Evolutionary conservation across 2,888 invertebrate species (phyloP), one percentile per base, ranked within the genome.

Genomic region (Hypomecis punctinalis): DNA sequence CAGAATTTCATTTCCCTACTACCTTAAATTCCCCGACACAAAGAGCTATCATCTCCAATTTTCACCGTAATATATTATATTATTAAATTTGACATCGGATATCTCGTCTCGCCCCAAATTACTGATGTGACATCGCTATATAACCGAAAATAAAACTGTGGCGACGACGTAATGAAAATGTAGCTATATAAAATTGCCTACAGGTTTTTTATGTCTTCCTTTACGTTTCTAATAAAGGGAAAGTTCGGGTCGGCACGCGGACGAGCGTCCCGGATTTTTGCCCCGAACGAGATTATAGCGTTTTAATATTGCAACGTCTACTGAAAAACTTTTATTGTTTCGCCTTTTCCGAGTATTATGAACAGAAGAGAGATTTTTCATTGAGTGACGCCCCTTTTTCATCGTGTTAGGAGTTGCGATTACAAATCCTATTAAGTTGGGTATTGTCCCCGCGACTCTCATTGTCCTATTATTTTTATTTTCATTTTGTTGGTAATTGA

Each of bases 241-340:
- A 86, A 84, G 82, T 85, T 83, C 73, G 75, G 73, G 70, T 73
- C 72, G 77, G 71, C 77, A 70, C 78, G 77, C 74, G 76, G 74
- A 68, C 52, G 58, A 37, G 35, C 80, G 83, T 81, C 83, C 83
- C 83, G 79, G 74, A 79, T 81, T 77, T 76, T 77, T 77, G 75
- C 72, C 58, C 76, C 79, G 76, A 84, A 85, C 79, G 80, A 84
- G 90, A 90, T 91, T 90, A 91, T 89, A 77, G 79, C 86, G 83
- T 86, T 90, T 90, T 89, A 90, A 91, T 91, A 90, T 88, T 80
- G 85, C 85, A 82, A 77, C 81, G 85, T 77, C 80, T 76, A 76
- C 54, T 59, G 77, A 78, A 76, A 83, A 91, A 89, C 83, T 91
- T 89, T 89, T 89, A 90, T 90, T 89, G 88, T 91, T 85, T 86